phyloP scores from a whole-genome alignment of 2,797 vertebrate species.

The Platalea minor region DNA sequence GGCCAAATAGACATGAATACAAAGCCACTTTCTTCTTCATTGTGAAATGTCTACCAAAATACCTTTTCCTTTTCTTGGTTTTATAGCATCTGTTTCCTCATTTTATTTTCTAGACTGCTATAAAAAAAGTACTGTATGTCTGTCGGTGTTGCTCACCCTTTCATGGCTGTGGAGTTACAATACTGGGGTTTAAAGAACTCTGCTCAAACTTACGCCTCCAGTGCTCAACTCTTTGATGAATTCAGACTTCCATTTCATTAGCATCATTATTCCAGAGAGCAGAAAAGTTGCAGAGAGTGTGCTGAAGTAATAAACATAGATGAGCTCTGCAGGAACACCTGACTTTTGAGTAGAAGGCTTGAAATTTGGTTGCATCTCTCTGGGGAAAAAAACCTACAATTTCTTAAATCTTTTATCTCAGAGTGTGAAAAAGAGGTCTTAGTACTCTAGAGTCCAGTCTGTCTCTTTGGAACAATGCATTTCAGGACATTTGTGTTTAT shows the following conservation, averaged over 20 bases:
- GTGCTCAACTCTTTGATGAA: background rate
- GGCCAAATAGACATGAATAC: background rate
- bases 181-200: background rate
- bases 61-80: background rate
- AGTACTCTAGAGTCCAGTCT: background rate
- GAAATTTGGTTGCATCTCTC: background rate
- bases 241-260: background rate
- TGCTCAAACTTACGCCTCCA: background rate
- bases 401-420: background rate
- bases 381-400: rapidly evolving
- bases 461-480: background rate
- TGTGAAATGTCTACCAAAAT: background rate
- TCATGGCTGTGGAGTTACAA: background rate
- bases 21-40: background rate
- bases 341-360: background rate
- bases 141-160: background rate
- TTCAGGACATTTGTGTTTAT: background rate
- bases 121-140: background rate
- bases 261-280: background rate
- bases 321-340: background rate
- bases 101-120: background rate
- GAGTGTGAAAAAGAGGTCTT: background rate
- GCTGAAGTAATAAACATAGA: background rate
- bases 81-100: background rate
- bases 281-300: background rate